These are phyloP conservation scores for Opisthograptis luteolata DNA, from an alignment of 2,888 invertebrate species.

Conservation along the genomic window DNA sequence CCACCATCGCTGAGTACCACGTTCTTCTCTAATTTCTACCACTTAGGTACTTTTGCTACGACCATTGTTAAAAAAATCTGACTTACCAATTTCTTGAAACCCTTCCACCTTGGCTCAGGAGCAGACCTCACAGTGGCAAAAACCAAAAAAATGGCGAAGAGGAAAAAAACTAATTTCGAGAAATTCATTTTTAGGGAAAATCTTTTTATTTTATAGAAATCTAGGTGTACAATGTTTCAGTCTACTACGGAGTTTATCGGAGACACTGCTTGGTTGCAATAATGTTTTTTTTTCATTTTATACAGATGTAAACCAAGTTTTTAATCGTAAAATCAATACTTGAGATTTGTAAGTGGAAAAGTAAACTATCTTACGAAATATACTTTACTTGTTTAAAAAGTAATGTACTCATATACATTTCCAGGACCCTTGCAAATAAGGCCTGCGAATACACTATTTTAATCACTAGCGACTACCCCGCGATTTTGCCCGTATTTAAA, in stretches of 20 bases:
- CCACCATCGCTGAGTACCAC: too few species aligned
- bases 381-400: too few species aligned
- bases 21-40: too few species aligned
- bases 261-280: background rate
- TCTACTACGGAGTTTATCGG: too few species aligned
- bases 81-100: constrained; percentile 63
- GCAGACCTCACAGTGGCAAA: constrained; percentile 45
- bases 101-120: constrained; percentile 55
- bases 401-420: too few species aligned
- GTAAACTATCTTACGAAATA: background rate
- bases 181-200: constrained; percentile 59
- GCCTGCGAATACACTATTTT: too few species aligned
- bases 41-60: too few species aligned
- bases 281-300: constrained; percentile 5
- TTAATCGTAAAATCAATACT: constrained; percentile 11
- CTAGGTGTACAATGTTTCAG: too few species aligned
- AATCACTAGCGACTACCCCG: too few species aligned
- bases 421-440: too few species aligned
- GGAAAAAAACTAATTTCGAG: constrained; percentile 49
- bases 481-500: too few species aligned
- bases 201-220: constrained; percentile 8
- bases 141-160: constrained; percentile 48
- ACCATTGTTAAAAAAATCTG: too few species aligned
- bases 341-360: background rate
- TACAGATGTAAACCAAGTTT: background rate